Evolutionary conservation across 2,113 vertebrate genomes (phyloP).

Genomic region (Chaenogobius annularis): DNA sequence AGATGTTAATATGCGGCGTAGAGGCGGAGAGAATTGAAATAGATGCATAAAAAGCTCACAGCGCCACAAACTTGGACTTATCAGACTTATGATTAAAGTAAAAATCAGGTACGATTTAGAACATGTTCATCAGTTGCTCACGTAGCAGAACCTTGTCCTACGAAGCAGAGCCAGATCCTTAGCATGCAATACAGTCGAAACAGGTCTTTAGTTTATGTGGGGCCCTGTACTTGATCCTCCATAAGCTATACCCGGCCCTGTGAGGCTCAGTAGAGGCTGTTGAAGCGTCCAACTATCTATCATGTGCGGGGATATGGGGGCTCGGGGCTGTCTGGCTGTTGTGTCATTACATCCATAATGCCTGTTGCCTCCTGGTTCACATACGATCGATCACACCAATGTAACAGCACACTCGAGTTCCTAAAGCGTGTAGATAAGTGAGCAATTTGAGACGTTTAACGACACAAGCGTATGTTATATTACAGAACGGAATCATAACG

Average conservation of each 20-base stretch:
- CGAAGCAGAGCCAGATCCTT: too few relatives aligned
- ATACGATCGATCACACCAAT: conserved; percentile 57
- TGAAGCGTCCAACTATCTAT: conserved; percentile 57
- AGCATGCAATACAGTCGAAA: too few relatives aligned
- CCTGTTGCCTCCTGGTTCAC: conserved; percentile 60
- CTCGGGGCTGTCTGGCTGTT: conserved; percentile 67
- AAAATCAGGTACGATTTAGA: too few relatives aligned
- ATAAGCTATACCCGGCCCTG: not conserved
- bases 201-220: too few relatives aligned
- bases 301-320: conserved; percentile 57
- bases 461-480: not conserved
- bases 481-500: not conserved
- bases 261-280: not conserved
- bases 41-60: too few relatives aligned
- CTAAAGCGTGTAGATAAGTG: conserved; percentile 11
- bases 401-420: not conserved
- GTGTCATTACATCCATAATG: conserved; percentile 75
- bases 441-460: conserved; percentile 14
- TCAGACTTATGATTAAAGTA: too few relatives aligned
- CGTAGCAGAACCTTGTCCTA: too few relatives aligned
- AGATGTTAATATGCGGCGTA: too few relatives aligned
- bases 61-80: too few relatives aligned
- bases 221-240: too few relatives aligned
- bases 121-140: too few relatives aligned
- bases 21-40: too few relatives aligned